Evolutionary conservation across 2,888 invertebrate genomes (phyloP).

Genomic region (Lissonota sp.): DNA sequence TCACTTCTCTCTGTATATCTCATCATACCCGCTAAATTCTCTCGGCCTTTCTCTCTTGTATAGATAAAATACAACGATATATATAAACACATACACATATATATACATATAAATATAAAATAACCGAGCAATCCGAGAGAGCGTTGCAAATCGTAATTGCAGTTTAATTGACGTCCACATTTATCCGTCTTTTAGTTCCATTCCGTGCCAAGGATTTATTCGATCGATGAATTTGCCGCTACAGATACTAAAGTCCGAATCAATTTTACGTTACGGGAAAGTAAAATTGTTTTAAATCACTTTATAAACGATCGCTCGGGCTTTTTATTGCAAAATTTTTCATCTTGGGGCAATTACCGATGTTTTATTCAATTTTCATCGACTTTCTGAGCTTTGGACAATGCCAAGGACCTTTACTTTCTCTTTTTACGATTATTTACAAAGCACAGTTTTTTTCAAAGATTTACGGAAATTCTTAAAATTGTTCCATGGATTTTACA

Average conservation of each 20-base stretch:
- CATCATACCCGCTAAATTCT: constrained; percentile 3
- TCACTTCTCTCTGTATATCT: background rate
- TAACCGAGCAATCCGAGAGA: constrained; percentile 26
- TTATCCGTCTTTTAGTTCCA: constrained; percentile 6
- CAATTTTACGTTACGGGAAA: background rate
- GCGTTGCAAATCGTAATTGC: constrained; percentile 52
- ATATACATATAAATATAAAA: background rate
- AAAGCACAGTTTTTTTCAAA: too few relatives aligned
- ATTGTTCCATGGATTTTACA: constrained; percentile 75
- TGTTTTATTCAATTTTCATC: too few relatives aligned
- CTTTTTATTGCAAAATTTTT: too few relatives aligned
- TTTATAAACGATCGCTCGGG: too few relatives aligned
- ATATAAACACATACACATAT: background rate
- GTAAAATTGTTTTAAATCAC: too few relatives aligned
- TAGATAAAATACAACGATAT: too few relatives aligned
- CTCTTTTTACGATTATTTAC: too few relatives aligned
- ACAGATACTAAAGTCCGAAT: background rate
- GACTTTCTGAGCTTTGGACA: too few relatives aligned
- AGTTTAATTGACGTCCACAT: constrained; percentile 43
- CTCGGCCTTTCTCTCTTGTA: constrained; percentile 4
- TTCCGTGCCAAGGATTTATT: constrained; percentile 11
- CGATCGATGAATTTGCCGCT: constrained; percentile 25
- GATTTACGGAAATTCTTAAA: constrained; percentile 32
- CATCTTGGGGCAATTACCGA: too few relatives aligned
- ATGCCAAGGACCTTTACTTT: too few relatives aligned